Evolutionary conservation across 2,888 invertebrate genomes (phyloP).

Genomic region (Clistopyga incitator): DNA sequence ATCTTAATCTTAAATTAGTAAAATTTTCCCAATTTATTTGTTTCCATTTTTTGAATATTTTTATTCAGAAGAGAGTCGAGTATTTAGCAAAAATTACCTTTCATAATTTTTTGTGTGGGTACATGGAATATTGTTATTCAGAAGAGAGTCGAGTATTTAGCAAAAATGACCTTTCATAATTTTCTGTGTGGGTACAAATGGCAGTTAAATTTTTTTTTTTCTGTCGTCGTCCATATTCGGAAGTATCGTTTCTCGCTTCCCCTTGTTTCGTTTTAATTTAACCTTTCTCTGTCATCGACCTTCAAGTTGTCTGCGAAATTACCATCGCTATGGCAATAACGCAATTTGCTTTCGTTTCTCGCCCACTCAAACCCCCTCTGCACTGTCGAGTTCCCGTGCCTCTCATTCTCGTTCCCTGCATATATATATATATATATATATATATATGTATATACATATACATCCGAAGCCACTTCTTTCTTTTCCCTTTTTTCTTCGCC

Average conservation of each 20-base stretch:
- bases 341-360: constrained; percentile 68
- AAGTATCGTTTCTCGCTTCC: constrained; percentile 3
- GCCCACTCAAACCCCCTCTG: constrained; percentile 56
- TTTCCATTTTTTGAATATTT: too few species aligned
- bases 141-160: too few species aligned
- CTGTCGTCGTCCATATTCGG: not conserved
- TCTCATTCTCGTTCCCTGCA: constrained; percentile 42
- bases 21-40: too few species aligned
- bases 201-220: constrained; percentile 1
- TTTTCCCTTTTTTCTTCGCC: constrained; percentile 58
- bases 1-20: too few species aligned
- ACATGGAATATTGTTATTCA: too few species aligned
- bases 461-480: constrained; percentile 24
- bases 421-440: constrained; percentile 19
- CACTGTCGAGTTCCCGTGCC: constrained; percentile 60
- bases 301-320: constrained; percentile 64
- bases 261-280: constrained; percentile 32
- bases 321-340: constrained; percentile 64
- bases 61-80: too few species aligned
- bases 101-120: too few species aligned
- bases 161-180: constrained; percentile 14
- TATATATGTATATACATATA: constrained; percentile 31
- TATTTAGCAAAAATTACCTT: too few species aligned
- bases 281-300: constrained; percentile 51
- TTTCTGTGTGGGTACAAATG: constrained; percentile 3